These are phyloP conservation scores for Andrena flavipes DNA, from an alignment of 2,888 invertebrate genomes.

Conservation along the genomic window DNA sequence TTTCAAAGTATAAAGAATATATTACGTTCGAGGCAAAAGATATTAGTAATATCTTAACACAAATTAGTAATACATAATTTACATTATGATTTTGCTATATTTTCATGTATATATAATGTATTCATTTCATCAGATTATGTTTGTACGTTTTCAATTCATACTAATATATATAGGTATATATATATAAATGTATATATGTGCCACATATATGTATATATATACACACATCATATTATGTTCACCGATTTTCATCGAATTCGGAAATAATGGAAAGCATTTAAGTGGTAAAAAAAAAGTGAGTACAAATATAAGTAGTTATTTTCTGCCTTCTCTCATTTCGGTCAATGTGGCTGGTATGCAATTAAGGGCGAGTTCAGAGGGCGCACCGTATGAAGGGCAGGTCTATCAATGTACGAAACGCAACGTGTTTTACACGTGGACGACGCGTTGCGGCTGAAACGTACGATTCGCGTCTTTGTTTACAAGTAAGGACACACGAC, in stretches of 20 bases:
- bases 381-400: constrained; percentile 49
- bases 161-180: too few species aligned
- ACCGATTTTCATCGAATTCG: not conserved
- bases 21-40: not conserved
- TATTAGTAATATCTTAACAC: not conserved
- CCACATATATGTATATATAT: too few species aligned
- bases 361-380: constrained; percentile 52
- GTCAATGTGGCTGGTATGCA: constrained; percentile 13
- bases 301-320: not conserved
- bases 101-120: too few species aligned
- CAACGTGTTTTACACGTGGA: constrained; percentile 71
- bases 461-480: constrained; percentile 65
- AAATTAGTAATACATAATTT: too few species aligned
- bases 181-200: too few species aligned
- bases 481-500: constrained; percentile 61
- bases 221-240: too few species aligned
- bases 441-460: constrained; percentile 61
- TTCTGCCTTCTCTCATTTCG: not conserved
- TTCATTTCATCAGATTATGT: too few species aligned
- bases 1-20: not conserved
- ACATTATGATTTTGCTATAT: too few species aligned
- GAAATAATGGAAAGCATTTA: not conserved
- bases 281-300: not conserved
- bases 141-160: too few species aligned
- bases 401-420: constrained; percentile 56